Evolutionary conservation across 1,140 invertebrate genomes (phyloP).

Genomic region (Papilio dardanus): DNA sequence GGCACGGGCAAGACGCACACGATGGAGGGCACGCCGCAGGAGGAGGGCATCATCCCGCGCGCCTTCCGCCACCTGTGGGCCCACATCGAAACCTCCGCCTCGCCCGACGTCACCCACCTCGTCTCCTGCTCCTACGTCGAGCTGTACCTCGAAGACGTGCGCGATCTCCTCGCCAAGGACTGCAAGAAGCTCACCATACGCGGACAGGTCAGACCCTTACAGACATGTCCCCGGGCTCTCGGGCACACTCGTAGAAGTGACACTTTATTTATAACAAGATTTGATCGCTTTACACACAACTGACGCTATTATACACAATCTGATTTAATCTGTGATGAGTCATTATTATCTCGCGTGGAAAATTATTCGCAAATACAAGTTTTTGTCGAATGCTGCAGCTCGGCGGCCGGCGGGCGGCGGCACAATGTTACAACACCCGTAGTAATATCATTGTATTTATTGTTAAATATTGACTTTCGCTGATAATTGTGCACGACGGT

Average conservation of each 20-base stretch:
- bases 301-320: not conserved
- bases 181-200: conserved; percentile 80
- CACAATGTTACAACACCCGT: not conserved
- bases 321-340: conserved; percentile 16
- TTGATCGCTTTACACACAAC: not conserved
- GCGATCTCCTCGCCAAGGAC: conserved; percentile 95
- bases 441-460: not conserved
- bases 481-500: not conserved
- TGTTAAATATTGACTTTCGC: not conserved
- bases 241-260: not conserved
- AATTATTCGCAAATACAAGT: conserved; percentile 20
- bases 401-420: not conserved
- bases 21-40: conserved; percentile 93
- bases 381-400: not conserved
- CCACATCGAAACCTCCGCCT: conserved; percentile 90
- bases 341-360: conserved; percentile 9
- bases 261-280: not conserved
- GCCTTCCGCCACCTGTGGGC: conserved; percentile 98
- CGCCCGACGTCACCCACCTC: conserved; percentile 94
- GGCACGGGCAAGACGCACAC: conserved; percentile 97
- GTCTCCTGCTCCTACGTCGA: conserved; percentile 97
- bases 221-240: not conserved
- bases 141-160: conserved; percentile 96
- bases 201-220: conserved; percentile 70
- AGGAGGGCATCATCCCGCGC: conserved; percentile 95